These are phyloP conservation scores for Drosophila orena DNA, from an alignment of 1,140 invertebrate species.

Conservation along the genomic window DNA sequence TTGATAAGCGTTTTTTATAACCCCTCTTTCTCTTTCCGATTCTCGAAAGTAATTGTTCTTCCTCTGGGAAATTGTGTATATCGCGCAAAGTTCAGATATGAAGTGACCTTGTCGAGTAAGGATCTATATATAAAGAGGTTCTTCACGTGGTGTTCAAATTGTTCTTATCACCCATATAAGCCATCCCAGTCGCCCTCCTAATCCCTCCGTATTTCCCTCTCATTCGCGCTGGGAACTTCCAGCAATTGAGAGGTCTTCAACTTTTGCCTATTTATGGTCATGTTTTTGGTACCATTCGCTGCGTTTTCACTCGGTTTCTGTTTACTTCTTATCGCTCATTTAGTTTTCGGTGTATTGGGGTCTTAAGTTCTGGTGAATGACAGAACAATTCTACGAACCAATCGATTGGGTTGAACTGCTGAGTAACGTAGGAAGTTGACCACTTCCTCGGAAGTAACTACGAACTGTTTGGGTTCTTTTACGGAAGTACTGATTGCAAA, in stretches of 20 bases:
- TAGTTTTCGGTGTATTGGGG: constrained; percentile 4
- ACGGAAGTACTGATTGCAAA: constrained; percentile 1
- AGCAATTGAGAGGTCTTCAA: constrained; percentile 28
- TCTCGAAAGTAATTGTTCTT: background rate
- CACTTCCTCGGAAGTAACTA: constrained; percentile 21
- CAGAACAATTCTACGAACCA: constrained; percentile 46
- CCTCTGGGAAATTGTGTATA: background rate
- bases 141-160: constrained; percentile 29
- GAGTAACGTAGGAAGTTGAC: constrained; percentile 30
- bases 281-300: constrained; percentile 53
- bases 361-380: constrained; percentile 19
- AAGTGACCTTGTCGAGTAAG: constrained; percentile 54
- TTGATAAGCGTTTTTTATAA: background rate
- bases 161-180: constrained; percentile 4
- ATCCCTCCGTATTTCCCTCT: constrained; percentile 1
- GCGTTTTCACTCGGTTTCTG: constrained; percentile 33
- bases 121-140: background rate
- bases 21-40: background rate
- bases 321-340: constrained; percentile 53
- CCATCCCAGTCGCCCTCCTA: constrained; percentile 1
- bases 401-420: constrained; percentile 29
- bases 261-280: constrained; percentile 78
- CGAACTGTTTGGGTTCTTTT: background rate
- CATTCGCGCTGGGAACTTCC: constrained; percentile 29
- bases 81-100: constrained; percentile 35